Base-by-base conservation (phyloP, 2,113 vertebrate genomes). In the Bufo gargarizans region DNA sequence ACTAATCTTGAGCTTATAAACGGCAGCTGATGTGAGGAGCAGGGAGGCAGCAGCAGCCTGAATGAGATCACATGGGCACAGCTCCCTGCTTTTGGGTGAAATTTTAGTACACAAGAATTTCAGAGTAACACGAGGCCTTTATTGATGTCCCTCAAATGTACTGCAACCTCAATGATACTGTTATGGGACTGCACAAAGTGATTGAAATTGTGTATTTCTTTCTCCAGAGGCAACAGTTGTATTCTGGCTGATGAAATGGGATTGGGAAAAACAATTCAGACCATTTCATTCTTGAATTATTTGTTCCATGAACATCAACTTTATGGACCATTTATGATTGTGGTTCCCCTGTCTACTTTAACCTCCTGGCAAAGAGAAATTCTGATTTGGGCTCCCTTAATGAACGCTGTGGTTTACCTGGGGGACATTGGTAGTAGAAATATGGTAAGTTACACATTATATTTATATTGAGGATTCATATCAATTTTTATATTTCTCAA, bases 211-310 rank as follows among this genome's bases (percentile, higher is more conserved):
- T 82, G 88, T 12, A 22, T 84, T 43, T 81, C 81, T 82, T 86
- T 76, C 82, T 91, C 16, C 88, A 99, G 98, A 92, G 96, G 97
- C 82, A 98, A 99, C 92, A 99, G 98, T 85, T 99, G 98, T 89
- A 99, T 99, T 93, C 96, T 99, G 22, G 97, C 98, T 11, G 98
- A 99, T 95, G 98, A 99, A 92, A 99, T 99, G 98, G 98, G 98
- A 67, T 93, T 99, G 87, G 98, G 98, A 58, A 99, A 99, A 95
- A 99, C 98, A 50, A 99, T 99, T 93, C 98, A 99, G 95, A 99
- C 98, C 8, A 99, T 99, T 93, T 95, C 95, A 90, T 99, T 99
- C 94, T 92, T 99, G 79, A 99, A 97, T 93, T 99, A 98, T 91
- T 80, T 99, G 92, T 99, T 99, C 89, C 93, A 98, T 2, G 97